A percentile compares a stretch with the other conserved stretches of the same genome.
These are phyloP conservation scores for Prorops nasuta DNA, from an alignment of 1,140 invertebrate species.

Conservation along the genomic window DNA sequence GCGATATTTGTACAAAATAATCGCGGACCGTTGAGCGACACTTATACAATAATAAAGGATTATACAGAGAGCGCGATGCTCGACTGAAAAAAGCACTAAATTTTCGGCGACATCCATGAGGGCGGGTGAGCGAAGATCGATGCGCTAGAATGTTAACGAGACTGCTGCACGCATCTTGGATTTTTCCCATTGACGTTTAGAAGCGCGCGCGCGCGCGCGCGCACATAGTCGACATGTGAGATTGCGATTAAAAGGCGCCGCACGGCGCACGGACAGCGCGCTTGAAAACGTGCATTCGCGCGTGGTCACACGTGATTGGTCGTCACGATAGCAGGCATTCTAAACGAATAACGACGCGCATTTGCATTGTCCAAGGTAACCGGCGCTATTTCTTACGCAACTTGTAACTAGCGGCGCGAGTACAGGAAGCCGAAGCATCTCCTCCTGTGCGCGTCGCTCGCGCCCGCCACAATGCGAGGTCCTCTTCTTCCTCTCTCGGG, in stretches of 20 bases:
- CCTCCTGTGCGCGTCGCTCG: too few species aligned
- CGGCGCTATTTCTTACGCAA: constrained; percentile 11
- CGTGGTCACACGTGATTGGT: constrained; percentile 3
- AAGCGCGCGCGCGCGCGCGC: neutral
- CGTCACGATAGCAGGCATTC: constrained; percentile 6
- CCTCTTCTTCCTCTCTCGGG: neutral
- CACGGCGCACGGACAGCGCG: neutral
- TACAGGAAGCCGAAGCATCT: constrained; percentile 18
- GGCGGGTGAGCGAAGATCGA: too few species aligned
- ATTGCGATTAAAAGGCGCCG: neutral
- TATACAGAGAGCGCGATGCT: too few species aligned
- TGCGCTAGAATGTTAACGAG: neutral
- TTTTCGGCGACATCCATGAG: too few species aligned
- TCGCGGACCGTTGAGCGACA: too few species aligned
- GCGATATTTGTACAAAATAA: too few species aligned
- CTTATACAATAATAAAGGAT: too few species aligned
- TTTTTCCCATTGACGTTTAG: constrained; percentile 2
- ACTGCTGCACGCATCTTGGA: neutral
- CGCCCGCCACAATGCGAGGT: too few species aligned
- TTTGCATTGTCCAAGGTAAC: constrained; percentile 35
- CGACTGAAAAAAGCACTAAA: too few species aligned
- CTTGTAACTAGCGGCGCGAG: constrained; percentile 11
- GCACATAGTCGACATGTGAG: neutral
- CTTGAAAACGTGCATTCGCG: neutral
- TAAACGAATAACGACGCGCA: constrained; percentile 16